Evolutionary conservation across 1,140 invertebrate genomes (phyloP).

Genomic region (Phymorhynchus buccinoides): DNA sequence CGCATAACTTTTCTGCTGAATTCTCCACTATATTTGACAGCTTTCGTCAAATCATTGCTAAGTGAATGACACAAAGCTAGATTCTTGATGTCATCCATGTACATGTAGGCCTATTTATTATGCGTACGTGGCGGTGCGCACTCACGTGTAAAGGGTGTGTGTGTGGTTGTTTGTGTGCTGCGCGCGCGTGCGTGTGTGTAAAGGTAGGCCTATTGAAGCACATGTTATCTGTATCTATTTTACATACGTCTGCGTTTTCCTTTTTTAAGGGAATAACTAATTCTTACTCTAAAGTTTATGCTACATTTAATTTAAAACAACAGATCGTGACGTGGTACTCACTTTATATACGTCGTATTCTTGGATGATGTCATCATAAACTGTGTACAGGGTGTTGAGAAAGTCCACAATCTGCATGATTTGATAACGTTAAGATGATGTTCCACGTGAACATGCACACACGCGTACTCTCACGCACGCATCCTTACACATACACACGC

Average conservation of each 20-base stretch:
- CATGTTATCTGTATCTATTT: background rate
- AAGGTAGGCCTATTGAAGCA: too few relatives aligned
- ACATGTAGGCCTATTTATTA: too few relatives aligned
- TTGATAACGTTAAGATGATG: too few relatives aligned
- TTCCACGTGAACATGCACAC: too few relatives aligned
- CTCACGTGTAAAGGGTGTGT: background rate
- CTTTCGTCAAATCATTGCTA: too few relatives aligned
- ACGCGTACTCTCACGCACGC: too few relatives aligned
- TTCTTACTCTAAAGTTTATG: too few relatives aligned
- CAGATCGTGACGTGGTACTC: background rate
- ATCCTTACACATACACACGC: too few relatives aligned
- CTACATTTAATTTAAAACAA: background rate
- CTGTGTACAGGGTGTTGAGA: slow-evolving; percentile 68
- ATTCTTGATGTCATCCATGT: background rate
- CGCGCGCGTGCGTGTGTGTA: background rate
- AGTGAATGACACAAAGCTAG: too few relatives aligned
- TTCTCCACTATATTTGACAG: too few relatives aligned
- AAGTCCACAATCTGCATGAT: slow-evolving; percentile 75
- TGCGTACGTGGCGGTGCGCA: background rate
- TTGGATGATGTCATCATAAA: slow-evolving; percentile 68
- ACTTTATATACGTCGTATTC: slow-evolving; percentile 71
- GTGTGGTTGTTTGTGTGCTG: background rate
- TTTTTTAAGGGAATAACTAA: too few relatives aligned
- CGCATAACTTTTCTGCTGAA: too few relatives aligned
- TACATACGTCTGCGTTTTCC: background rate